Evolutionary conservation across 2,888 invertebrate genomes (phyloP).

Genomic region (Aricia artaxerxes): DNA sequence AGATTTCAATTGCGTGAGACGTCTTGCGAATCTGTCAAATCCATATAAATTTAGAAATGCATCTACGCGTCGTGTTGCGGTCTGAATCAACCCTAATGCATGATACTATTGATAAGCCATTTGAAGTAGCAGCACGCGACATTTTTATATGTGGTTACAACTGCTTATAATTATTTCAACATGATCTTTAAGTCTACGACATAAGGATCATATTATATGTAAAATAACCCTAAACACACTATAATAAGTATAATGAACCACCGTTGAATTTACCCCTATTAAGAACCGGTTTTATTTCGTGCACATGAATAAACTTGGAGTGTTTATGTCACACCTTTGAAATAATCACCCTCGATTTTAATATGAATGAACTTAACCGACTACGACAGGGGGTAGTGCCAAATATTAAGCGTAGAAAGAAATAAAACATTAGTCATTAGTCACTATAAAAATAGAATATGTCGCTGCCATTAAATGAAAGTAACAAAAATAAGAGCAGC

Average conservation of each 20-base stretch:
- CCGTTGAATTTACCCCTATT: slow-evolving; percentile 50
- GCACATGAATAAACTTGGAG: slow-evolving; percentile 65
- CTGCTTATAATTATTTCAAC: not conserved
- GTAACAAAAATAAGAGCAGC: too few relatives aligned
- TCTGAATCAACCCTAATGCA: too few relatives aligned
- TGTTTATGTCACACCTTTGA: slow-evolving; percentile 73
- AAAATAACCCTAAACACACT: not conserved
- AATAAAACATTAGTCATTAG: not conserved
- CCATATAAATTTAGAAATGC: too few relatives aligned
- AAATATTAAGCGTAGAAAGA: not conserved
- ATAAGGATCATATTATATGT: not conserved
- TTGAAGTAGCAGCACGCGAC: not conserved
- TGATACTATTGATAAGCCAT: not conserved
- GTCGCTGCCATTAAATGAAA: too few relatives aligned
- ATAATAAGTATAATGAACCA: not conserved
- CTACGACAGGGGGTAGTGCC: not conserved
- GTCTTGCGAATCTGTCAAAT: too few relatives aligned
- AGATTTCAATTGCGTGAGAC: too few relatives aligned
- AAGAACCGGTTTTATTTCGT: slow-evolving; percentile 64
- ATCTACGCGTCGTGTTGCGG: too few relatives aligned
- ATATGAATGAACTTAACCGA: slow-evolving; percentile 63
- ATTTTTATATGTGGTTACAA: not conserved
- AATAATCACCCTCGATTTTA: slow-evolving; percentile 72
- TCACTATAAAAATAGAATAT: not conserved
- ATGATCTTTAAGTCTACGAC: not conserved